Conservation (phyloP, 2,888 invertebrate species). For the Aporophyla lueneburgensis region DNA sequence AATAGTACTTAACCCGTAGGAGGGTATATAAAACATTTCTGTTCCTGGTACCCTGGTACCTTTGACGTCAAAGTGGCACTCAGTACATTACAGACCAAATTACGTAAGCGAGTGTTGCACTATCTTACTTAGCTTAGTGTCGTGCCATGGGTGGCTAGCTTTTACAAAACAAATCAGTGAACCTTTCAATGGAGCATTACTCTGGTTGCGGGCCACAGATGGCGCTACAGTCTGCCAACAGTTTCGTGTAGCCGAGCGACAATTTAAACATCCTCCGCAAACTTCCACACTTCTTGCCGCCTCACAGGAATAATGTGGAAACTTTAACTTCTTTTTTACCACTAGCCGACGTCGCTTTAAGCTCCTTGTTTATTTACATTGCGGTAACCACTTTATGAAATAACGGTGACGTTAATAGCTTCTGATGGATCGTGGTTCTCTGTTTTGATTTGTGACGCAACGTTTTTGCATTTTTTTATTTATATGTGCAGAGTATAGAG, state of each 20-base stretch:
- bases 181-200: conserved; percentile 74
- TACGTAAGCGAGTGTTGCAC: conserved; percentile 25
- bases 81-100: conserved; percentile 24
- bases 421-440: conserved; percentile 30
- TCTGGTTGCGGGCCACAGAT: conserved; percentile 76
- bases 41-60: background rate
- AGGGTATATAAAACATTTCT: background rate
- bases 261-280: conserved; percentile 79
- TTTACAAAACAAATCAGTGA: conserved; percentile 62
- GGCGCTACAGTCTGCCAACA: conserved; percentile 71
- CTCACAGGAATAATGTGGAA: conserved; percentile 83
- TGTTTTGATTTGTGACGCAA: conserved; percentile 28
- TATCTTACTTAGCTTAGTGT: conserved; percentile 57
- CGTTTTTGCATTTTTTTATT: conserved; percentile 1
- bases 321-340: conserved; percentile 79
- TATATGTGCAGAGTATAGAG: too few species aligned
- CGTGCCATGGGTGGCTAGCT: conserved; percentile 41
- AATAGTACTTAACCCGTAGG: background rate
- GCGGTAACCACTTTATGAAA: conserved; percentile 56
- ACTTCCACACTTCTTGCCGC: conserved; percentile 80
- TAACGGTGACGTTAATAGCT: conserved; percentile 45
- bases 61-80: conserved; percentile 43
- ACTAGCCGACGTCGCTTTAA: conserved; percentile 72
- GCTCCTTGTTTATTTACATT: conserved; percentile 76
- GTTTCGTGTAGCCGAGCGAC: conserved; percentile 76